Base-by-base conservation (phyloP, 2,888 invertebrate species). In the Lydus trimaculatus region DNA sequence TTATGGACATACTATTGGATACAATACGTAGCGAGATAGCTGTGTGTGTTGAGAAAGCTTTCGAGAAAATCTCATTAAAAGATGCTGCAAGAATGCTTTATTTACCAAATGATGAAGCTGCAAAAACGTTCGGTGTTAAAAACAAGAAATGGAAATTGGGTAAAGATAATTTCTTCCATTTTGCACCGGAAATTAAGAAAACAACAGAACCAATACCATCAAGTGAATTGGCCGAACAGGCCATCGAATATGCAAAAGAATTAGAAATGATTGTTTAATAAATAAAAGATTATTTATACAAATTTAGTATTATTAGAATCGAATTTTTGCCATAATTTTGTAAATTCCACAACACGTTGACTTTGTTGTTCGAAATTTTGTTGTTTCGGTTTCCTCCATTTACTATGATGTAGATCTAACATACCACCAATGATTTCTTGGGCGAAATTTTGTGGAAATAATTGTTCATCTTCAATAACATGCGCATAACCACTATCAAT, bases 211-310 rank as follows among this genome's bases (percentile, higher is more conserved):
- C 88, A 73, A 90, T 99, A 76, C 98, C 98, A 0, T 96, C 98
- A 8, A 88, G 91, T 33, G 94, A 97, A 81, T 88, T 99, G 36
- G 97, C 98, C 0, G 92, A 95, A 80, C 96, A 98, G 85, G 95
- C 96, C 20, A 94, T 99, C 77, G 96, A 96, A 83, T 99, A 99
- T 86, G 99, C 99, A 3, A 91, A 94, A 82, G 98, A 99, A 88
- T 89, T 99, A 76, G 99, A 99, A 87, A 99, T 98, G 97, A 99
- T 99, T 88, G 98, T 99, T 71, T 99, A 93, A 90, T 31, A 66
- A 20, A 31, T 66, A 1, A 61, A 61, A 39, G 20, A 8, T 25
- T 63, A 63, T 15, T 68, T 56, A n/a, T 56, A 65, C 6, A 43
- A 48, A 43, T 15, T 20, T 56, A 17, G n/a, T 20, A n/a, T 25